Evolutionary conservation across 2,797 vertebrate genomes (phyloP).

Genomic region (Crossoptilon crossoptilon): DNA sequence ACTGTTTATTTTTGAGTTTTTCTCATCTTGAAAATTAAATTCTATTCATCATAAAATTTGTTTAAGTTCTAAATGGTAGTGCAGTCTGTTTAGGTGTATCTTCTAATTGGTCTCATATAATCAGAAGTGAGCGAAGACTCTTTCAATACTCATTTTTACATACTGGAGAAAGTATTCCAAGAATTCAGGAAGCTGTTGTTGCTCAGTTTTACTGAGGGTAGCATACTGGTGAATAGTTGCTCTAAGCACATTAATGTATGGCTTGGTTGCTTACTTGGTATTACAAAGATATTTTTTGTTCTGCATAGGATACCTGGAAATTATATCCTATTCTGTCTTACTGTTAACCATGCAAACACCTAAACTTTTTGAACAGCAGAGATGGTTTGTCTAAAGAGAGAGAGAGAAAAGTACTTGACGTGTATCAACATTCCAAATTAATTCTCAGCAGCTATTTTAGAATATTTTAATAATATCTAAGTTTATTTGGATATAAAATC

Average conservation of each 20-base stretch:
- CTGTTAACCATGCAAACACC: background rate
- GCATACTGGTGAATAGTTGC: background rate
- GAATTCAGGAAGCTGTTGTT: background rate
- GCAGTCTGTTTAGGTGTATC: background rate
- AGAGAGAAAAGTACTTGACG: background rate
- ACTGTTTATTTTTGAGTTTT: background rate
- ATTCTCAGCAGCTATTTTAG: background rate
- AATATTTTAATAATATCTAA: background rate
- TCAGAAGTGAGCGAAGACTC: background rate
- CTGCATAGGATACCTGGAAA: background rate
- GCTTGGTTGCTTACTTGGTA: background rate
- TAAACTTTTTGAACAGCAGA: background rate
- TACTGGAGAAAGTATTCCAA: background rate
- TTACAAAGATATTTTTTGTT: background rate
- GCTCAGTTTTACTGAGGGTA: background rate
- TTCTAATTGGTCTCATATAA: background rate
- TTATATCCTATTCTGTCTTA: background rate
- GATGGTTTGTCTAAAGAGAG: background rate
- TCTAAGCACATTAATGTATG: background rate
- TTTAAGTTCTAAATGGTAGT: background rate
- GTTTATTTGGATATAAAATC: background rate
- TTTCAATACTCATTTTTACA: background rate
- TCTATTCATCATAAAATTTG: background rate
- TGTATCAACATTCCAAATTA: background rate
- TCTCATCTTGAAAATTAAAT: background rate